Conservation (phyloP, 2,113 vertebrate species). For the Spheniscus mendiculus region DNA sequence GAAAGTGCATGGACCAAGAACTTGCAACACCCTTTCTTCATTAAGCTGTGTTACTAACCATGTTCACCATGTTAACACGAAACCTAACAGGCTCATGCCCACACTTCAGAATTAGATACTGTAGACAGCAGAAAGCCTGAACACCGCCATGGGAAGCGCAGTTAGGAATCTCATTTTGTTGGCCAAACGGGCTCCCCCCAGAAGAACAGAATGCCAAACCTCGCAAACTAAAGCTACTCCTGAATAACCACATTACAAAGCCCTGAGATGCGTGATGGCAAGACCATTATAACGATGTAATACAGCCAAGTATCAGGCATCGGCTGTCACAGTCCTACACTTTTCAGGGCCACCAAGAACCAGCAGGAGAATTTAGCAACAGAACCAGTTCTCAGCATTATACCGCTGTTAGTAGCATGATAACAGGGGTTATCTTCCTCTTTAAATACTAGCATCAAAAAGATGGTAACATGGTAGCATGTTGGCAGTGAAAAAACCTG, state of each 20-base stretch:
- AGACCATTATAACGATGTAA: not conserved
- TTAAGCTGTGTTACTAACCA: accelerated
- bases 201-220: not conserved
- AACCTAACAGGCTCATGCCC: not conserved
- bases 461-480: not conserved
- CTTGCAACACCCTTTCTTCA: not conserved
- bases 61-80: accelerated
- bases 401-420: not conserved
- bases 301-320: not conserved
- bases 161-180: not conserved
- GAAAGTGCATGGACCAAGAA: not conserved
- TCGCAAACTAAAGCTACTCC: not conserved
- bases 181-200: not conserved
- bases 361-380: not conserved
- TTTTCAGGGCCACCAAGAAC: not conserved
- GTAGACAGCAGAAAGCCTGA: not conserved
- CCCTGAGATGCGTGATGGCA: not conserved
- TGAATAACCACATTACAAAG: not conserved
- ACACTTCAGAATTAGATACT: not conserved
- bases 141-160: not conserved
- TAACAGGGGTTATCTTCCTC: not conserved
- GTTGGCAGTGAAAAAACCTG: not conserved
- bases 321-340: not conserved
- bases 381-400: not conserved
- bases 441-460: not conserved